Evolutionary conservation across 2,113 vertebrate species (phyloP).

Genomic region (Xiphorhynchus elegans): DNA sequence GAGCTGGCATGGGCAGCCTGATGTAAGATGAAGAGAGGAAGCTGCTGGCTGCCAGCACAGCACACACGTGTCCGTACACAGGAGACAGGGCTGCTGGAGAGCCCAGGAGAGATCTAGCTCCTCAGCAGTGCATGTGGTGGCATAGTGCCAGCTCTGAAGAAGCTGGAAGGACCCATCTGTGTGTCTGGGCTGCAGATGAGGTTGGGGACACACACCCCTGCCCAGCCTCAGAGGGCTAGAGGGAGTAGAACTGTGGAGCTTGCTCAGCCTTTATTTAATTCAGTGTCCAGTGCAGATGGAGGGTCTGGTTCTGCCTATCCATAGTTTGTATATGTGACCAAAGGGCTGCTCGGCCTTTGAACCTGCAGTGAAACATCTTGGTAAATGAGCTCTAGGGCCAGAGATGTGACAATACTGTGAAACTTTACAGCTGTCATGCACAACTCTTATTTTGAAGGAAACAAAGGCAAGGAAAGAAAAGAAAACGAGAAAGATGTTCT

Average conservation of each 20-base stretch:
- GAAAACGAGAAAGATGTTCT: neutral
- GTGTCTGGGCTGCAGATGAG: neutral
- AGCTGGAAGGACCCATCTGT: neutral
- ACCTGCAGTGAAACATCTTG: neutral
- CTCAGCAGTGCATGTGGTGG: rapidly evolving
- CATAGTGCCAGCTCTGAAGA: neutral
- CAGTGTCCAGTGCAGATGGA: neutral
- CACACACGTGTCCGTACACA: rapidly evolving
- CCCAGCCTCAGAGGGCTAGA: rapidly evolving
- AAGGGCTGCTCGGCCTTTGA: neutral
- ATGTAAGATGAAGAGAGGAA: neutral
- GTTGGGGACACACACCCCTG: neutral
- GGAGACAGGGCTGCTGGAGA: neutral
- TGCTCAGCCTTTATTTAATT: neutral
- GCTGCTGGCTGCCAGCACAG: neutral
- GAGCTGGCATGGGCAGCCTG: neutral
- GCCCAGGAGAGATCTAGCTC: neutral
- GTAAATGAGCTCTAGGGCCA: neutral
- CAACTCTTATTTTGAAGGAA: neutral
- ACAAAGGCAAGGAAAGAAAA: neutral
- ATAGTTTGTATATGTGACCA: neutral
- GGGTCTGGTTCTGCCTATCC: neutral
- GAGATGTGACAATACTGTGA: rapidly evolving
- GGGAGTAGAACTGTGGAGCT: neutral
- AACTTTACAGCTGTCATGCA: neutral